Evolutionary conservation across 2,888 invertebrate genomes (phyloP).

Genomic region (Willowsia nigromaculata): DNA sequence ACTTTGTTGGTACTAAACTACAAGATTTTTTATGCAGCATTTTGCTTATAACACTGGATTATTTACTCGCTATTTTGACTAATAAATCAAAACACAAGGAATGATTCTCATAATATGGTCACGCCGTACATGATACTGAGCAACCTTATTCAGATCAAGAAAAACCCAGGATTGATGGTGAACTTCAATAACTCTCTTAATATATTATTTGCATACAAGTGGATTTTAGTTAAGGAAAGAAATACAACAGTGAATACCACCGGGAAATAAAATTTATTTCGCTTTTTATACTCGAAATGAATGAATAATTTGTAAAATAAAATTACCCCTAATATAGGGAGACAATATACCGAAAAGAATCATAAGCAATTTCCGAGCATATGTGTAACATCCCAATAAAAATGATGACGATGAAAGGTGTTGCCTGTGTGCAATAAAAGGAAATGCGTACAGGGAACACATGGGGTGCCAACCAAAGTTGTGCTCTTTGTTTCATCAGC

Average conservation of each 20-base stretch:
- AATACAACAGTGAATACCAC: neutral
- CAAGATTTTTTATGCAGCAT: slow-evolving; percentile 1
- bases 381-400: neutral
- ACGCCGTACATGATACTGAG: neutral
- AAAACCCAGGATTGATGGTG: neutral
- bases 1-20: neutral
- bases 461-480: slow-evolving; percentile 5
- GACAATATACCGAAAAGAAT: neutral
- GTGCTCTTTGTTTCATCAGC: slow-evolving; percentile 6
- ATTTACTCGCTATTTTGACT: neutral
- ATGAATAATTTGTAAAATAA: neutral
- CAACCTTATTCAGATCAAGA: slow-evolving; percentile 46
- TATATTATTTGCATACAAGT: neutral
- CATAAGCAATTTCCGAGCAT: neutral
- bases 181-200: neutral
- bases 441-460: slow-evolving; percentile 1
- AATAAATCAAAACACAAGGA: slow-evolving; percentile 41
- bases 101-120: neutral
- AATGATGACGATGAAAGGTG: slow-evolving; percentile 31
- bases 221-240: neutral
- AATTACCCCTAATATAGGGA: neutral
- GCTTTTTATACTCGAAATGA: neutral
- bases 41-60: slow-evolving; percentile 1
- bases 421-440: slow-evolving; percentile 47
- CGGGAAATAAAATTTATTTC: neutral